These are phyloP conservation scores for Cistogaster globosa DNA, from an alignment of 2,888 invertebrate species.

Conservation along the genomic window DNA sequence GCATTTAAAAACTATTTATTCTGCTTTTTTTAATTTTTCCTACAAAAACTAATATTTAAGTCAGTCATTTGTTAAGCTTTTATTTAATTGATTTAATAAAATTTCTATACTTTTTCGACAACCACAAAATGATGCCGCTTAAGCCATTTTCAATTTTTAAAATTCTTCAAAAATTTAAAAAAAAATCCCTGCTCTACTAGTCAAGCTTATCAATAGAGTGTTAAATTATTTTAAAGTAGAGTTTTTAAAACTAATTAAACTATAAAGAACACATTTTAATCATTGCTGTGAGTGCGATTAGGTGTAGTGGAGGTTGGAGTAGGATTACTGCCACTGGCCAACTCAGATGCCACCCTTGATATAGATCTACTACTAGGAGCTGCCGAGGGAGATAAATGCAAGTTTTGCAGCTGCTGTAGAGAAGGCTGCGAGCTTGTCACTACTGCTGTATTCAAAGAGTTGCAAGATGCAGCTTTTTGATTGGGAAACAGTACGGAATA, in stretches of 20 bases:
- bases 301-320: constrained; percentile 15
- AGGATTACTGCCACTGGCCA: constrained; percentile 57
- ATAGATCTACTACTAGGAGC: constrained; percentile 63
- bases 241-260: constrained; percentile 31
- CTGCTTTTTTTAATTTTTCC: constrained; percentile 1
- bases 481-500: constrained; percentile 87
- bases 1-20: neutral
- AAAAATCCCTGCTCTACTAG: constrained; percentile 66
- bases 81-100: constrained; percentile 6
- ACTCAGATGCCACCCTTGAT: constrained; percentile 49
- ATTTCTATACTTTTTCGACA: constrained; percentile 20
- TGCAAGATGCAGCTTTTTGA: constrained; percentile 80
- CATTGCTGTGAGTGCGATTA: constrained; percentile 37
- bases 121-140: constrained; percentile 52
- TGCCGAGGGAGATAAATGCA: constrained; percentile 64
- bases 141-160: constrained; percentile 15
- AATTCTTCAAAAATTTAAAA: constrained; percentile 12
- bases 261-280: constrained; percentile 46
- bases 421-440: constrained; percentile 63
- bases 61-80: constrained; percentile 64
- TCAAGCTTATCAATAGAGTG: constrained; percentile 50
- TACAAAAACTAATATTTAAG: constrained; percentile 48
- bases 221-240: constrained; percentile 48
- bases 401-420: constrained; percentile 53
- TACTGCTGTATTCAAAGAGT: constrained; percentile 76